Conservation (phyloP, 2,113 vertebrate species). For the Dolichallabes microphthalmus region DNA sequence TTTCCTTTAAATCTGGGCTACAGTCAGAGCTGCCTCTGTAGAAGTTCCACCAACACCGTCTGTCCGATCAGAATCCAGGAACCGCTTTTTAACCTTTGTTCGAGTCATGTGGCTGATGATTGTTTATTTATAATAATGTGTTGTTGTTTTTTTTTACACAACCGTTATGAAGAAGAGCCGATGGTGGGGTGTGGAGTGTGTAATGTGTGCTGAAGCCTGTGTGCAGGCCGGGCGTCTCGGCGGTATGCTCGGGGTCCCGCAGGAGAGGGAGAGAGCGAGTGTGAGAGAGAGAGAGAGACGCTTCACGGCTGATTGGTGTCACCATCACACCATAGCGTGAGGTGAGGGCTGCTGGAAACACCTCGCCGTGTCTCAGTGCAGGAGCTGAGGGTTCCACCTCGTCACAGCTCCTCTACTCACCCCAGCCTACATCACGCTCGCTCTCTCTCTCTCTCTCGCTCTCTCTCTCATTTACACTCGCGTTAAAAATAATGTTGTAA, state of each 20-base stretch:
- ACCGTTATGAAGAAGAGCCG: neutral
- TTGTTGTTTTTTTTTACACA: no score
- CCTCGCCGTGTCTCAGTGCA: neutral
- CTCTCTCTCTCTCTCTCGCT: neutral
- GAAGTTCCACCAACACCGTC: neutral
- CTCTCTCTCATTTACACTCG: neutral
- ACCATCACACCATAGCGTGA: conserved; percentile 1
- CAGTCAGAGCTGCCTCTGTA: neutral
- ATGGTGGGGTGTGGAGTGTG: neutral
- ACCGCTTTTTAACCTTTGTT: neutral
- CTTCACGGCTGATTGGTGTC: conserved; percentile 27
- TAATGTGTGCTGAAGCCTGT: conserved; percentile 3
- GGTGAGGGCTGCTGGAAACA: conserved; percentile 38
- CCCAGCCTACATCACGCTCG: no score
- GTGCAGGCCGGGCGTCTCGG: neutral
- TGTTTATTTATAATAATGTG: neutral
- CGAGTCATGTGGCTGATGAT: neutral
- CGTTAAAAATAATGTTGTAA: neutral
- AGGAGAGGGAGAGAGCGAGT: neutral
- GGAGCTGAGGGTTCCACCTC: neutral
- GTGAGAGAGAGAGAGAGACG: neutral
- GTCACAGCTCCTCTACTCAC: neutral
- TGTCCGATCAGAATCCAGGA: neutral
- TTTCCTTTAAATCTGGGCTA: neutral
- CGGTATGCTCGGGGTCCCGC: neutral